These are phyloP conservation scores for Venturia canescens DNA, from an alignment of 1,140 invertebrate species.

Conservation along the genomic window DNA sequence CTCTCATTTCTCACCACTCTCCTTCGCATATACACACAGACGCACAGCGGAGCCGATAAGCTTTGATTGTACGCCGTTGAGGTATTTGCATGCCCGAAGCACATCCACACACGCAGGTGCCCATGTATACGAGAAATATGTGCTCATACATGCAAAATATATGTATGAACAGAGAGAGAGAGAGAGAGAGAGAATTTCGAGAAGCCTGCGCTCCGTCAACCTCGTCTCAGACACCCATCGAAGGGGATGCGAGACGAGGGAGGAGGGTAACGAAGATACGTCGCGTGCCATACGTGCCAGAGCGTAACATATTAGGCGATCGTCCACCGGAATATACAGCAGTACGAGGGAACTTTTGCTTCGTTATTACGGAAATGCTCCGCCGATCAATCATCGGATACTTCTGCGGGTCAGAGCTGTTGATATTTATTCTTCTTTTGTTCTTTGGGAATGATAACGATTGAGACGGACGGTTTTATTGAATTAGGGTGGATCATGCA, in stretches of 20 bases:
- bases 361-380: no score
- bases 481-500: no score
- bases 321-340: no score
- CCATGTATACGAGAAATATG: neutral
- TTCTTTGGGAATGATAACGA: no score
- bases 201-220: no score
- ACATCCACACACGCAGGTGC: constrained; percentile 15
- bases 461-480: no score
- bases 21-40: neutral
- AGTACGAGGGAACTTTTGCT: no score
- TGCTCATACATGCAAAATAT: neutral
- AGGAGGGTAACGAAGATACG: neutral
- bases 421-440: no score
- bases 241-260: no score
- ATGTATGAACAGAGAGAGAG: neutral
- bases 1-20: neutral
- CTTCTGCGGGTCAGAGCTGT: no score
- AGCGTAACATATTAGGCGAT: neutral
- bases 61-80: constrained; percentile 63
- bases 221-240: no score
- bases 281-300: constrained; percentile 31
- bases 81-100: constrained; percentile 60
- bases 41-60: constrained; percentile 9
- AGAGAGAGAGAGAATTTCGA: neutral
- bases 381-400: no score